Conservation (phyloP, 1,140 invertebrate species). For the Dreissena polymorpha region DNA sequence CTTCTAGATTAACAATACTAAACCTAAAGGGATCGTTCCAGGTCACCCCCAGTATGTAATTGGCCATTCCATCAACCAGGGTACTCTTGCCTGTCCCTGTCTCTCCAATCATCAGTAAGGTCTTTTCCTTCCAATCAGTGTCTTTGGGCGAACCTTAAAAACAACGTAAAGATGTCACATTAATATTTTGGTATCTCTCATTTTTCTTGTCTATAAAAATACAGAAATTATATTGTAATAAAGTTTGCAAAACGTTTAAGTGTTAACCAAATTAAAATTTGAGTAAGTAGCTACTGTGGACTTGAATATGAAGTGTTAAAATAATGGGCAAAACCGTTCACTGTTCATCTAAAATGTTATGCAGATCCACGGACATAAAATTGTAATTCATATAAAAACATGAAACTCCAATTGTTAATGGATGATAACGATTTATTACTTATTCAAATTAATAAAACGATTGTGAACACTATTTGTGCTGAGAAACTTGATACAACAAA, state of each 20-base stretch:
- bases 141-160: neutral
- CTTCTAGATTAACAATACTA: slow-evolving; percentile 27
- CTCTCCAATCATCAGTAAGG: slow-evolving; percentile 43
- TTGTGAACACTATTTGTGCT: no score
- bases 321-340: neutral
- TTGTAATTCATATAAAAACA: no score
- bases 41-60: slow-evolving; percentile 33
- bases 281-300: neutral
- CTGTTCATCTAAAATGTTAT: neutral
- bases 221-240: neutral
- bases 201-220: no score
- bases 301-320: neutral
- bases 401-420: no score
- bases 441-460: no score
- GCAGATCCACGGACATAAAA: no score
- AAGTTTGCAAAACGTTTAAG: neutral
- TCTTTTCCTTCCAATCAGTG: slow-evolving; percentile 16
- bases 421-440: no score
- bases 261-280: no score
- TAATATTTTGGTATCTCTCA: neutral
- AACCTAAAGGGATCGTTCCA: slow-evolving; percentile 46
- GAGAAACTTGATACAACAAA: neutral
- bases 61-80: slow-evolving; percentile 24
- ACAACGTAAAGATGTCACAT: neutral
- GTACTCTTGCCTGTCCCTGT: slow-evolving; percentile 51